Base-by-base conservation (phyloP, 2,113 vertebrate genomes). In the Sarotherodon lohbergeri region DNA sequence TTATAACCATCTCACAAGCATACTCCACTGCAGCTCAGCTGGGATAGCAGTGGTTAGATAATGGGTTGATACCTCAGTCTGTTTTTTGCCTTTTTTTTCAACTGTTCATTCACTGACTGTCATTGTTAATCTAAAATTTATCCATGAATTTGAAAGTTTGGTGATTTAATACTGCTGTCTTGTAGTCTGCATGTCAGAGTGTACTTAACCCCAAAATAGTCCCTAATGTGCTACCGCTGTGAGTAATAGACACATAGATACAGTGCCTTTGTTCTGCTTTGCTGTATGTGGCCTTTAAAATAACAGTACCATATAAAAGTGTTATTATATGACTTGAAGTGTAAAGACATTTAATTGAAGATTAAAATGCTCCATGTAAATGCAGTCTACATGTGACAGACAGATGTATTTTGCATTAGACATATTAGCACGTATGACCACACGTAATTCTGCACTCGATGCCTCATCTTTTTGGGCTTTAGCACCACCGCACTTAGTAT, bases 1-100 rank as follows among this genome's bases (percentile, higher is more conserved):
- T 48, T 73, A 73, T 27, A 48, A 2, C 4, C 2, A 5, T 29
- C 14, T 27, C 9, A 46, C 22, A 3, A 48, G 22, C 39, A 48
- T 0, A 17, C 63, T 71, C 27, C 22, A 73, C 22, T 4, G 3
- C 0, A 6, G 71, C 68, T 73, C 68, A 46, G 68, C 22, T 27
- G 43, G 4, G 24, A 73, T 46, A 27, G 68, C 12, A 0, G 66
- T 66, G 34, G 61, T 66, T 66, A 39, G n/a, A 39, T 39, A 66
- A 66, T 66, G 0, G 0, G 34, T 39, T 66, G 61, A 66, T 22
- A 13, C 11, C 34, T 39, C 34, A 66, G 19, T 66, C 34, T 39
- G 61, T 13, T 8, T 66, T 66, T 66, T 66, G 61, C 61, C 11
- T 22, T 66, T 66, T 66, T 19, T 66, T 66, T 66, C 61, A 66